Evolutionary conservation across 37 sponge, comb jelly and placozoan species (phyloP).

Genomic region (Mnemiopsis leidyi): DNA sequence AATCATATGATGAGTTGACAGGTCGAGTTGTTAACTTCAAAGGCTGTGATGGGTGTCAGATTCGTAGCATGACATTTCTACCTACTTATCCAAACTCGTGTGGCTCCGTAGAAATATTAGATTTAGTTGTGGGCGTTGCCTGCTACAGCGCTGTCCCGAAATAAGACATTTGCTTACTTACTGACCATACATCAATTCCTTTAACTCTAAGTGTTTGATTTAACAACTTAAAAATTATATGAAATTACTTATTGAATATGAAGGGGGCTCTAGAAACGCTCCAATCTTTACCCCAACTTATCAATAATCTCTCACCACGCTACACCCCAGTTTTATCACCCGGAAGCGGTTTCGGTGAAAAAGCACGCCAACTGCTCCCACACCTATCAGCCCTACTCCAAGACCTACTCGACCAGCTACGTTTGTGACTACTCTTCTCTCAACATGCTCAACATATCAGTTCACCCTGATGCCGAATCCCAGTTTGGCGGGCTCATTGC

Average conservation of each 20-base stretch:
- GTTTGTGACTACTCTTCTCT: not conserved
- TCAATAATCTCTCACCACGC: too few relatives aligned
- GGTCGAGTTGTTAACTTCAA: too few relatives aligned
- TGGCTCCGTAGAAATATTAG: too few relatives aligned
- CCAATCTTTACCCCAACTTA: too few relatives aligned
- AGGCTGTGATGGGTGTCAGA: too few relatives aligned
- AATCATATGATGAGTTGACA: too few relatives aligned
- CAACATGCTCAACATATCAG: not conserved
- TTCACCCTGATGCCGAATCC: not conserved
- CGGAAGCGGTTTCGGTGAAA: not conserved
- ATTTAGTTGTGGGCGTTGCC: too few relatives aligned
- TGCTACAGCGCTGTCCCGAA: too few relatives aligned
- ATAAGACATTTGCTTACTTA: too few relatives aligned
- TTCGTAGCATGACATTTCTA: too few relatives aligned
- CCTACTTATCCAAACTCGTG: too few relatives aligned
- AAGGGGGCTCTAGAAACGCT: too few relatives aligned
- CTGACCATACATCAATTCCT: not conserved
- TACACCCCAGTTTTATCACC: conserved; percentile 32
- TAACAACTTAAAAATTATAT: not conserved
- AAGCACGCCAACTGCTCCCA: not conserved
- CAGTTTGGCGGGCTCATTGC: not conserved
- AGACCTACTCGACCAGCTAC: not conserved
- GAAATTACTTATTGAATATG: not conserved
- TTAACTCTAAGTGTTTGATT: not conserved
- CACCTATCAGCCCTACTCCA: not conserved